Evolutionary conservation across 2,797 vertebrate species (phyloP).

Genomic region (Margarornis squamiger): DNA sequence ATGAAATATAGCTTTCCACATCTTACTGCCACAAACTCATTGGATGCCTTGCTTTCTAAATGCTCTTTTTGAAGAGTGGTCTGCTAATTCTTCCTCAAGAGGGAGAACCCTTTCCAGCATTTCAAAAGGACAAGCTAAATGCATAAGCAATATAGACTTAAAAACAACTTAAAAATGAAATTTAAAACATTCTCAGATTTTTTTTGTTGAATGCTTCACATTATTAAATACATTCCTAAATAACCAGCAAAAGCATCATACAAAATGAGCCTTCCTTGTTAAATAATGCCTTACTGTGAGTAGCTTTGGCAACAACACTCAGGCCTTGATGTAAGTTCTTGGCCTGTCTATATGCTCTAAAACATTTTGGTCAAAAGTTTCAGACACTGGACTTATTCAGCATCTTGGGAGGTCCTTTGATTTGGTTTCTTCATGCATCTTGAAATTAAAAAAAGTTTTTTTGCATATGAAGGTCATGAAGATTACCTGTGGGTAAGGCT

Average conservation of each 20-base stretch:
- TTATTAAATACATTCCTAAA: not conserved
- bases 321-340: not conserved
- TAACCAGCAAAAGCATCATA: not conserved
- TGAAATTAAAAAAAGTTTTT: not conserved
- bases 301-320: not conserved
- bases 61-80: not conserved
- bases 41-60: slow-evolving; percentile 16
- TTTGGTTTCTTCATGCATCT: not conserved
- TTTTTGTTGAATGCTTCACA: not conserved
- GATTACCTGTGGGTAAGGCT: not conserved
- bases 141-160: not conserved
- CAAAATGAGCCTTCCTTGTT: not conserved
- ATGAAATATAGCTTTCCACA: not conserved
- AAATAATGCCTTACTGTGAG: not conserved
- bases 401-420: not conserved
- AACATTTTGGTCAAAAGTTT: not conserved
- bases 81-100: slow-evolving; percentile 16
- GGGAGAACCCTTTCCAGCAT: not conserved
- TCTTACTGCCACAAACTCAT: not conserved
- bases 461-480: not conserved
- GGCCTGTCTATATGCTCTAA: not conserved
- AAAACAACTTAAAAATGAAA: not conserved
- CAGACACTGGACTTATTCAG: not conserved
- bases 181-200: not conserved
- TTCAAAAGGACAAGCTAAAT: not conserved